These are phyloP conservation scores for Porites divaricata DNA, from an alignment of 92 coral and sea anemone genomes.

Conservation along the genomic window DNA sequence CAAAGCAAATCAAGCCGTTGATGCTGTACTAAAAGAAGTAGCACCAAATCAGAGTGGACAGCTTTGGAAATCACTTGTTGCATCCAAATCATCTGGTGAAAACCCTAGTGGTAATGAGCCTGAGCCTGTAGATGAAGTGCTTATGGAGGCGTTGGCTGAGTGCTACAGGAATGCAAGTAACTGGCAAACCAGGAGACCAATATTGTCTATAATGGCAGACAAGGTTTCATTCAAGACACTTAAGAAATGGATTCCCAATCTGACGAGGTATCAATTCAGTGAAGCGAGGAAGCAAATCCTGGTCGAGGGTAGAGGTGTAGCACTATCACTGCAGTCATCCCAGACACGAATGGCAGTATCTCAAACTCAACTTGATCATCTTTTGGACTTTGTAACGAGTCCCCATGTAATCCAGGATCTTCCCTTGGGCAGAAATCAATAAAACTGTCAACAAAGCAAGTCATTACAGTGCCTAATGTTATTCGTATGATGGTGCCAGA, in stretches of 20 bases:
- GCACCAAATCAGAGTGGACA: conserved; percentile 58
- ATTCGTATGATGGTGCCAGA: conserved; percentile 55
- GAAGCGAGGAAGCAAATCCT: conserved; percentile 53
- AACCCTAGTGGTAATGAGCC: conserved; percentile 13
- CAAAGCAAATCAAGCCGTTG: conserved; percentile 67
- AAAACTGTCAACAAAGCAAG: conserved; percentile 57
- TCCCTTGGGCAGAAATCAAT: conserved; percentile 60
- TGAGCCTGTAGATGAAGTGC: conserved; percentile 43
- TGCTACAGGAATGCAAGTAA: conserved; percentile 57
- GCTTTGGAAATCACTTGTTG: conserved; percentile 60
- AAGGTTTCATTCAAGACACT: conserved; percentile 43
- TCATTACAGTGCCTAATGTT: conserved; percentile 61
- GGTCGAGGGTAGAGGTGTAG: conserved; percentile 54
- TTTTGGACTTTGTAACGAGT: conserved; percentile 60
- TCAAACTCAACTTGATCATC: conserved; percentile 56
- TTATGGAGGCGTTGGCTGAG: conserved; percentile 54
- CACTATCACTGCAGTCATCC: conserved; percentile 37
- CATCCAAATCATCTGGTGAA: conserved; percentile 35
- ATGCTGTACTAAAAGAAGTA: conserved; percentile 66
- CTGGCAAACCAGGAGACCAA: conserved; percentile 52
- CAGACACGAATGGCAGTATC: conserved; percentile 50
- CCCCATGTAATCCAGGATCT: conserved; percentile 66
- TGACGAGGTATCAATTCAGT: conserved; percentile 50
- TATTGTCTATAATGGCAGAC: conserved; percentile 49
- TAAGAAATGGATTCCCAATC: conserved; percentile 41